A percentile compares a stretch with the other conserved stretches of the same genome.
These are phyloP conservation scores for Chironomus striatipennis DNA, from an alignment of 1,140 invertebrate genomes.

Conservation along the genomic window DNA sequence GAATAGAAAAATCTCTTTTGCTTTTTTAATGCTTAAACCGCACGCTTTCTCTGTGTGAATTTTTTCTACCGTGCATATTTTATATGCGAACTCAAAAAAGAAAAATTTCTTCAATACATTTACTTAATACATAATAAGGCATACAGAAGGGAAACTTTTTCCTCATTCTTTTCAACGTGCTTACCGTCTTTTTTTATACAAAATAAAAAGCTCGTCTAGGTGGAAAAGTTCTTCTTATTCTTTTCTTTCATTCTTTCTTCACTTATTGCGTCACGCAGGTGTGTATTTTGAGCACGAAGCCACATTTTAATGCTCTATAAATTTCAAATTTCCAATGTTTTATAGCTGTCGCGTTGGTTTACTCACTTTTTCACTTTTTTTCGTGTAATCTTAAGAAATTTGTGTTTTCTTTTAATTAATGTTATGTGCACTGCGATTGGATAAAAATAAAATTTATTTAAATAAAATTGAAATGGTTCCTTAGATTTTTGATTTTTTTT, in stretches of 20 bases:
- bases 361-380: no score
- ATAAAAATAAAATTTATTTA: no score
- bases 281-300: slow-evolving; percentile 1
- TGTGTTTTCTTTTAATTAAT: no score
- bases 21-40: background rate
- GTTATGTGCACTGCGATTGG: no score
- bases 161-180: background rate
- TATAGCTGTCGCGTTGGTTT: background rate
- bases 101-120: no score
- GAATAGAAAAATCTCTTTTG: background rate
- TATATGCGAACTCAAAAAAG: background rate
- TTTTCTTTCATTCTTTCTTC: background rate
- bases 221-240: background rate
- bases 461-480: no score
- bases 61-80: background rate
- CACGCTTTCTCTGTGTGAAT: slow-evolving; percentile 11
- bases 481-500: no score
- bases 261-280: slow-evolving; percentile 3
- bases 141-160: no score
- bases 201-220: background rate
- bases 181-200: background rate
- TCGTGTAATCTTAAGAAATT: no score
- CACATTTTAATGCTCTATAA: slow-evolving; percentile 7
- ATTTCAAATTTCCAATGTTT: background rate
- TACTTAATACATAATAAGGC: no score